phyloP scores from a whole-genome alignment of 2,888 invertebrate genomes.

The Tiphia femorata region DNA sequence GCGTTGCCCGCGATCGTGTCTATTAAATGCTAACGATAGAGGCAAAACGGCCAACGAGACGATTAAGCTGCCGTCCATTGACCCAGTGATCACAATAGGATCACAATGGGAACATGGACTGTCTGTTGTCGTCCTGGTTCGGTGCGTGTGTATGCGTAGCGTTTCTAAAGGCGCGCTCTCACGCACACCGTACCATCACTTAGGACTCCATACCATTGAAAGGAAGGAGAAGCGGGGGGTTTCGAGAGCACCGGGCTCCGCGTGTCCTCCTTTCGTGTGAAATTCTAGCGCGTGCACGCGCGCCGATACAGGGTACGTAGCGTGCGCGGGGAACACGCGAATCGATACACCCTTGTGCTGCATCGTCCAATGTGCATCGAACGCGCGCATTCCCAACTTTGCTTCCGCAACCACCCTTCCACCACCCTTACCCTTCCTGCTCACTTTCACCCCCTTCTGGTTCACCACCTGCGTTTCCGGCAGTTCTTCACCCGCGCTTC shows the following conservation, averaged over 20 bases:
- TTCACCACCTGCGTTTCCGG: too few species aligned
- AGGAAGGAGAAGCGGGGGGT: too few species aligned
- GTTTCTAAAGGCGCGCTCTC: slow-evolving; percentile 17
- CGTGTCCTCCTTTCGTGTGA: too few species aligned
- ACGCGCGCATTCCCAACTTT: not conserved
- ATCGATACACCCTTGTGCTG: not conserved
- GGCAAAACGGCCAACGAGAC: slow-evolving; percentile 31
- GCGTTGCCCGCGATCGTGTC: not conserved
- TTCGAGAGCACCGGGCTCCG: not conserved
- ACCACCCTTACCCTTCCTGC: slow-evolving; percentile 7
- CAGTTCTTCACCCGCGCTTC: too few species aligned
- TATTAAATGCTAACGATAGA: slow-evolving; percentile 20
- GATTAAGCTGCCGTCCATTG: slow-evolving; percentile 26
- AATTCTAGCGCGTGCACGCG: not conserved
- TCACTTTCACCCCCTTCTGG: too few species aligned
- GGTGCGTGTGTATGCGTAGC: slow-evolving; percentile 18
- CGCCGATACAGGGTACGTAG: not conserved
- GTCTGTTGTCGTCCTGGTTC: slow-evolving; percentile 15
- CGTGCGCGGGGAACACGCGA: not conserved
- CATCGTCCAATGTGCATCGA: not conserved
- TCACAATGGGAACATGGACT: slow-evolving; percentile 28
- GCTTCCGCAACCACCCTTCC: not conserved
- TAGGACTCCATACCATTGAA: too few species aligned
- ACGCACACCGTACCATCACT: not conserved
- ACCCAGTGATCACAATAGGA: slow-evolving; percentile 38